These are phyloP conservation scores for Zoanthus sansibaricus DNA, from an alignment of 92 coral and sea anemone genomes.

Conservation along the genomic window DNA sequence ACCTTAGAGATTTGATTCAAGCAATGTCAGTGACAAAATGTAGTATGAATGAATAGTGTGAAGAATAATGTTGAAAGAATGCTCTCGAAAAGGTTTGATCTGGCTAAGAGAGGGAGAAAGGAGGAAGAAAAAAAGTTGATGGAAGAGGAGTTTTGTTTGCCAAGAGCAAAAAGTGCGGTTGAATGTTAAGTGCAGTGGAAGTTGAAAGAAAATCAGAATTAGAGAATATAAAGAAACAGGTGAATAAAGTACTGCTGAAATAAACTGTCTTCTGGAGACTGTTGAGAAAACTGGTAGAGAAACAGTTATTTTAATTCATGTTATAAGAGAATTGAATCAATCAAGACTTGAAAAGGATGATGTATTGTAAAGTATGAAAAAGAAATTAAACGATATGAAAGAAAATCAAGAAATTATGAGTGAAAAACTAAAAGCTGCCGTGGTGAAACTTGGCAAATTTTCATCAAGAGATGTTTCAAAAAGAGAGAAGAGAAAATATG, in stretches of 20 bases:
- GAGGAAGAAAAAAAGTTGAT: not conserved
- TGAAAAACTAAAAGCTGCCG: slow-evolving; percentile 28
- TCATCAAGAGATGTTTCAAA: slow-evolving; percentile 41
- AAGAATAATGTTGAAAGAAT: slow-evolving; percentile 7
- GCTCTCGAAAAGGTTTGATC: slow-evolving; percentile 4
- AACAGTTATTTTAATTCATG: slow-evolving; percentile 9
- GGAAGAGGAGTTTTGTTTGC: slow-evolving; percentile 23
- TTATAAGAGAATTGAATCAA: slow-evolving; percentile 10
- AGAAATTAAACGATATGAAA: not conserved
- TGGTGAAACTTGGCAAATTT: slow-evolving; percentile 36
- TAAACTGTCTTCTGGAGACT: not conserved
- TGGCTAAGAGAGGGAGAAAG: slow-evolving; percentile 10
- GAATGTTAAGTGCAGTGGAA: not conserved
- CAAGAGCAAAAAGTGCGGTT: not conserved
- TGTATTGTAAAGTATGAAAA: slow-evolving; percentile 1
- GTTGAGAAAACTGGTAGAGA: slow-evolving; percentile 16
- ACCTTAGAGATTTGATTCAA: not conserved
- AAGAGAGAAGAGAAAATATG: slow-evolving; percentile 32
- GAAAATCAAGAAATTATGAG: not conserved
- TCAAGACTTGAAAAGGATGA: slow-evolving; percentile 21
- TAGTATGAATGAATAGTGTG: slow-evolving; percentile 18
- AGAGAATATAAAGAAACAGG: slow-evolving; percentile 7
- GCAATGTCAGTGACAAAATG: not conserved
- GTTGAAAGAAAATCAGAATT: not conserved
- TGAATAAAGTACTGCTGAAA: slow-evolving; percentile 5